Percentiles rank a stretch among this genome's conserved stretches.
These are phyloP conservation scores for Cyphomyrus discorhynchus DNA, from an alignment of 2,113 vertebrate genomes.

Conservation along the genomic window DNA sequence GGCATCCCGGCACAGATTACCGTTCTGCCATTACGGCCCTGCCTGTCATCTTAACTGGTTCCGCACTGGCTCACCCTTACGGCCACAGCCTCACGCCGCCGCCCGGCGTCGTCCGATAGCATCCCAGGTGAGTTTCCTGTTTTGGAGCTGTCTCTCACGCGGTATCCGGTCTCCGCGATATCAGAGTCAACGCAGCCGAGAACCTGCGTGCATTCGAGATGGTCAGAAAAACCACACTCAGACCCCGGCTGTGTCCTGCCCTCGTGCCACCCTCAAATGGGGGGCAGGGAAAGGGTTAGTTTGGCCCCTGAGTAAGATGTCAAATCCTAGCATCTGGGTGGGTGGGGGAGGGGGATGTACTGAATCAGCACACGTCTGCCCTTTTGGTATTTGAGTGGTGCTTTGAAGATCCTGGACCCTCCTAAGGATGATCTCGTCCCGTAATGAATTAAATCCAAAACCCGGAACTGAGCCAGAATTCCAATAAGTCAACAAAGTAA, in stretches of 20 bases:
- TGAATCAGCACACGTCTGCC: conserved; percentile 25
- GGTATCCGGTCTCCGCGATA: neutral
- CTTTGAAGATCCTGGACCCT: conserved; percentile 29
- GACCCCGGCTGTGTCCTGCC: neutral
- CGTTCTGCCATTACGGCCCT: neutral
- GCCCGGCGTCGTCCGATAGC: neutral
- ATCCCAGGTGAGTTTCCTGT: conserved; percentile 8
- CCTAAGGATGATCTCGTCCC: conserved; percentile 30
- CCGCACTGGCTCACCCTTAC: neutral
- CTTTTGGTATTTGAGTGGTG: conserved; percentile 31
- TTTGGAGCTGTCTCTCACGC: neutral
- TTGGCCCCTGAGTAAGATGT: neutral
- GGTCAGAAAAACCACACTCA: neutral
- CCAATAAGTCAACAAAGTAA: conserved; percentile 34
- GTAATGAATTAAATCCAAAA: conserved; percentile 28
- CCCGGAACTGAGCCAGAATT: conserved; percentile 28
- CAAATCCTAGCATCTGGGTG: neutral
- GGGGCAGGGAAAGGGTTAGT: neutral
- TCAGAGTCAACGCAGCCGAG: neutral
- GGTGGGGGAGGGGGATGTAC: neutral
- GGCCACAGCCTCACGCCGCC: neutral
- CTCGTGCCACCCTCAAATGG: neutral
- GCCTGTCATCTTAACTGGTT: conserved; percentile 8
- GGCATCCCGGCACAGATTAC: conserved; percentile 5
- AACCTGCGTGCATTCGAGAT: neutral